Percentiles rank a stretch among this genome's conserved stretches.
These are phyloP conservation scores for Zalophus californianus DNA, from an alignment of 2,797 vertebrate species.

Conservation along the genomic window DNA sequence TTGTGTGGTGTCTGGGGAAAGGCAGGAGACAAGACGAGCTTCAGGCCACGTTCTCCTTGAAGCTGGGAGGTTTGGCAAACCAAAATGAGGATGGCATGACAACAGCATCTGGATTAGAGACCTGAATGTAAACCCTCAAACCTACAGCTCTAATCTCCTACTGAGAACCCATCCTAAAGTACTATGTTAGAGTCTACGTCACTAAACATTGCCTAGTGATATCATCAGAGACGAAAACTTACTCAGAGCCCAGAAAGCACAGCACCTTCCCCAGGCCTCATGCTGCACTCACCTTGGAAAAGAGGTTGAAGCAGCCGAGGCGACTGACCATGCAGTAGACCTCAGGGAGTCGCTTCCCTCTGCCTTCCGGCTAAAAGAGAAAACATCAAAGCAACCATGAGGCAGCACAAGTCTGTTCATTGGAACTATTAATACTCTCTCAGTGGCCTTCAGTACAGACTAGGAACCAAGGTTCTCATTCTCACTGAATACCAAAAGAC, in stretches of 20 bases:
- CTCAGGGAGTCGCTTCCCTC: slow-evolving; percentile 97
- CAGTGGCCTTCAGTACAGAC: background rate
- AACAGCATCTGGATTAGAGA: background rate
- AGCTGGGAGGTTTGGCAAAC: background rate
- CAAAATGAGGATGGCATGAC: background rate
- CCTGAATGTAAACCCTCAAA: background rate
- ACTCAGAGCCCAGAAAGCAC: background rate
- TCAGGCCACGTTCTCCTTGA: background rate
- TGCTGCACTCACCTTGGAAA: slow-evolving; percentile 94
- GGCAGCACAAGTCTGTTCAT: background rate
- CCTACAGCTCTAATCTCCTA: background rate
- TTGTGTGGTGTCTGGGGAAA: background rate
- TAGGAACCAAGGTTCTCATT: background rate
- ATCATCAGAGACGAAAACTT: background rate
- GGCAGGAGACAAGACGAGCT: background rate
- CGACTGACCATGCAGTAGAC: slow-evolving; percentile 98
- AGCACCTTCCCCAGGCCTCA: background rate
- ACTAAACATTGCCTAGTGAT: background rate
- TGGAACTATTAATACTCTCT: background rate
- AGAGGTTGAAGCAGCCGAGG: slow-evolving; percentile 98
- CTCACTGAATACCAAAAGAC: background rate
- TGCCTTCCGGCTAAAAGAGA: slow-evolving; percentile 94
- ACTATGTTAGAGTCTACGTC: background rate
- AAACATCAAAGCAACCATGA: slow-evolving; percentile 61
- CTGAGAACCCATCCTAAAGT: background rate